Percentiles rank a stretch among this genome's conserved stretches.
Conservation (phyloP, 2,797 vertebrate species). For the Bradypodion ventrale region DNA sequence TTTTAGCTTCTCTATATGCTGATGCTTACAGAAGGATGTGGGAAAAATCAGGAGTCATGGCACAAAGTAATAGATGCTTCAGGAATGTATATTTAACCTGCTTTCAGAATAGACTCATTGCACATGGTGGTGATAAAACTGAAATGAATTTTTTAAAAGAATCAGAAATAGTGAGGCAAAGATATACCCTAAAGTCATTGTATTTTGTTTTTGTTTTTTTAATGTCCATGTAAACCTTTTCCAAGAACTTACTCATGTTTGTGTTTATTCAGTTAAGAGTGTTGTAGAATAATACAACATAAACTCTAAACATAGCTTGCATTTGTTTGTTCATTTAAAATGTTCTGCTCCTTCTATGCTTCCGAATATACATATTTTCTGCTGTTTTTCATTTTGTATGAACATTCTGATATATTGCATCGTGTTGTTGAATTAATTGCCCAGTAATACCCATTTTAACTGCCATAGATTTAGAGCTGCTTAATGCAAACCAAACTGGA, state of each 20-base stretch:
- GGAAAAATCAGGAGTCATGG: neutral
- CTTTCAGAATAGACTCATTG: neutral
- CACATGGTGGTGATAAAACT: neutral
- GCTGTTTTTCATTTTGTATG: neutral
- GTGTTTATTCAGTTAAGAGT: neutral
- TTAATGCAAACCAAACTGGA: neutral
- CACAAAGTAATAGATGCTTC: neutral
- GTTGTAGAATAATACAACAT: neutral
- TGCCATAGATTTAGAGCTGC: neutral
- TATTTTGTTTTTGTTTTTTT: no score
- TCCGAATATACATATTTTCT: neutral
- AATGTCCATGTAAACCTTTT: neutral
- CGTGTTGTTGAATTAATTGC: neutral
- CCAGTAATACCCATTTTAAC: no score
- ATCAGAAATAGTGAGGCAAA: neutral
- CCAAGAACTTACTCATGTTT: neutral
- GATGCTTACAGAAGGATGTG: neutral
- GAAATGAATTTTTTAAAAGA: neutral
- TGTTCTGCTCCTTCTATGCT: neutral
- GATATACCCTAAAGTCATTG: neutral
- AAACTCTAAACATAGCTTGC: neutral
- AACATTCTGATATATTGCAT: neutral
- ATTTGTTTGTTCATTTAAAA: neutral
- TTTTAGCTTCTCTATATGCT: slow-evolving; percentile 21
- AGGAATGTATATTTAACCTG: neutral